Conservation (phyloP, 2,113 vertebrate genomes). For the Gopherus evgoodei region DNA sequence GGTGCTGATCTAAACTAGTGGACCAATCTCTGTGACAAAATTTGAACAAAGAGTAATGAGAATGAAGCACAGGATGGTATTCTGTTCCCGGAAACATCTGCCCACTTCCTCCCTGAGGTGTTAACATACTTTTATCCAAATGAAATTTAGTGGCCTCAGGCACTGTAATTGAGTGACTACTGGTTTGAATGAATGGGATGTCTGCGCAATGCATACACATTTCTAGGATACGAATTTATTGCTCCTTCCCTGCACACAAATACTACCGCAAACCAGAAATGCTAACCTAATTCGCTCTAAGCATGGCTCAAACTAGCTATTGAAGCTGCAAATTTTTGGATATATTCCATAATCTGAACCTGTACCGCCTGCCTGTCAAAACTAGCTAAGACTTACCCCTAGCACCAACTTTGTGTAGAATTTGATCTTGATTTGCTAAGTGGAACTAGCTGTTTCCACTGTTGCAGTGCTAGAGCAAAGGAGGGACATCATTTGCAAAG, state of each 20-base stretch:
- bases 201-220: rapidly evolving
- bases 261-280: neutral
- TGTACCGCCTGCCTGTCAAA: conserved; percentile 31
- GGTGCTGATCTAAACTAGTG: neutral
- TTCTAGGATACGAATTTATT: neutral
- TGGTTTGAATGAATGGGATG: neutral
- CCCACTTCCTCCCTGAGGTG: neutral
- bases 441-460: neutral
- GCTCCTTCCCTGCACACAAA: conserved; percentile 4
- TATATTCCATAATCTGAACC: conserved; percentile 19
- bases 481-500: neutral
- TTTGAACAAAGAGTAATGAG: neutral
- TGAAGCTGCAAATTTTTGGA: conserved; percentile 13
- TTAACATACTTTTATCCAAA: neutral
- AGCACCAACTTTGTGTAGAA: neutral
- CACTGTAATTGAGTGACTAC: neutral
- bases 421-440: conserved; percentile 28
- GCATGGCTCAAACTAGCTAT: conserved; percentile 12
- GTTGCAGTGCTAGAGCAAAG: neutral
- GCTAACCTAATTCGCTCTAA: conserved; percentile 26
- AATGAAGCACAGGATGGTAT: neutral
- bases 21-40: neutral
- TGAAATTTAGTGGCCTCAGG: neutral
- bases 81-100: neutral
- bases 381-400: neutral